A percentile compares a stretch with the other conserved stretches of the same genome.
These are phyloP conservation scores for Halcyon malimbica DNA, from an alignment of 2,113 vertebrate genomes.

Conservation along the genomic window DNA sequence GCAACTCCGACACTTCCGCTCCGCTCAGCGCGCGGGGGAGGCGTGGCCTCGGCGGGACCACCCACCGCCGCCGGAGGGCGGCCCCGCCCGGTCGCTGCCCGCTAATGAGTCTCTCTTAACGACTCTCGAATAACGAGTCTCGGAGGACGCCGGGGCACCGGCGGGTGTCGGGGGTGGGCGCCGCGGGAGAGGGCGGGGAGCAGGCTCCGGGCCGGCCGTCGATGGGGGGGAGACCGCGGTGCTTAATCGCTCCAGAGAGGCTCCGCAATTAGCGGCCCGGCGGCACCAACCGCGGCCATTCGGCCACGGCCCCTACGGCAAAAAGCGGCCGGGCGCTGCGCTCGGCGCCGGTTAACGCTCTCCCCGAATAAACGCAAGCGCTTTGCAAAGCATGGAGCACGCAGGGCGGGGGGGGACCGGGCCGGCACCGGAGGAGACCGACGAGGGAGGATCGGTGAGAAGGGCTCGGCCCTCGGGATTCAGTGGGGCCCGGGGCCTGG, in stretches of 20 bases:
- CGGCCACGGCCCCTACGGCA: not conserved
- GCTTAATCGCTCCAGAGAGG: not conserved
- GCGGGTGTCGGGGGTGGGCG: not conserved
- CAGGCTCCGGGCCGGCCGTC: not conserved
- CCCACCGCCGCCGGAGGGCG: not conserved
- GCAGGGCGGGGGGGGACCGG: too few species aligned
- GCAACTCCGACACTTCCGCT: constrained; percentile 78
- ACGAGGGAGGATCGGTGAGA: not conserved
- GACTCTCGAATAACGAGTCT: not conserved
- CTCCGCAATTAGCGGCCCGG: not conserved
- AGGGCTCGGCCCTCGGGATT: not conserved
- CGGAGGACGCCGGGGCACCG: not conserved
- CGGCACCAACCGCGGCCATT: not conserved
- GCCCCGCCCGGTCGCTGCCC: not conserved
- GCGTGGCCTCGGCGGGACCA: not conserved
- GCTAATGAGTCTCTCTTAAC: not conserved
- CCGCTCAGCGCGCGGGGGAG: constrained; percentile 45
- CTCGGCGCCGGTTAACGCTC: not conserved
- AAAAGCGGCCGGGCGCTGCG: not conserved
- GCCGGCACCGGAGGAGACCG: not conserved
- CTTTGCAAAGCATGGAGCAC: not conserved
- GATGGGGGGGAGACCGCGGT: not conserved
- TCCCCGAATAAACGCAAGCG: not conserved
- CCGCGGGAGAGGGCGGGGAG: not conserved
- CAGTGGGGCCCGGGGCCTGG: too few species aligned